These are phyloP conservation scores for Parazoanthus darwini DNA, from an alignment of 92 coral and sea anemone genomes.

Conservation along the genomic window DNA sequence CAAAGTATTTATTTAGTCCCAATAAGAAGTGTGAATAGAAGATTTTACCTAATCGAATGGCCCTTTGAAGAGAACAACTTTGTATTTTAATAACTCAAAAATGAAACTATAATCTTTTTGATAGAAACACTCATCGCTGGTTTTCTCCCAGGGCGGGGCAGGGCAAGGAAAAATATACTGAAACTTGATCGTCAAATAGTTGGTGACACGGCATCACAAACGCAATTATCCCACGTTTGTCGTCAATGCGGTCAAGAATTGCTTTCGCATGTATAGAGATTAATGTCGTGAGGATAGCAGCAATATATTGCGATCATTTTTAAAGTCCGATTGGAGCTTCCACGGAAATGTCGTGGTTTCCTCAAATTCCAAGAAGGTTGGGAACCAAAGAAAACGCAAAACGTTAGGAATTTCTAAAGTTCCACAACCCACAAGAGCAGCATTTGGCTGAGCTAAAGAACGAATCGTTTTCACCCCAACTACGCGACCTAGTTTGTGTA, in stretches of 20 bases:
- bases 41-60: no score
- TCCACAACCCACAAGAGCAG: background rate
- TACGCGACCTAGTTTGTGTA: background rate
- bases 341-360: conserved; percentile 1
- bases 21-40: background rate
- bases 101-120: background rate
- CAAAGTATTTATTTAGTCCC: background rate
- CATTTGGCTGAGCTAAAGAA: background rate
- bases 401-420: background rate
- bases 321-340: background rate
- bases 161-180: background rate
- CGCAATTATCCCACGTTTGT: background rate
- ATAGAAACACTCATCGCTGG: background rate
- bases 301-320: conserved; percentile 5
- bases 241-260: background rate
- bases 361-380: conserved; percentile 3
- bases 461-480: background rate
- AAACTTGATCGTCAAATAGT: conserved; percentile 18
- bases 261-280: background rate
- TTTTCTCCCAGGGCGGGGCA: background rate
- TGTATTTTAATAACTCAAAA: background rate
- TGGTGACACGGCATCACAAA: background rate
- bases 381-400: background rate
- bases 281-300: conserved; percentile 1
- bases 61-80: background rate